phyloP scores from a whole-genome alignment of 1,140 invertebrate species.

The Samia ricini region DNA sequence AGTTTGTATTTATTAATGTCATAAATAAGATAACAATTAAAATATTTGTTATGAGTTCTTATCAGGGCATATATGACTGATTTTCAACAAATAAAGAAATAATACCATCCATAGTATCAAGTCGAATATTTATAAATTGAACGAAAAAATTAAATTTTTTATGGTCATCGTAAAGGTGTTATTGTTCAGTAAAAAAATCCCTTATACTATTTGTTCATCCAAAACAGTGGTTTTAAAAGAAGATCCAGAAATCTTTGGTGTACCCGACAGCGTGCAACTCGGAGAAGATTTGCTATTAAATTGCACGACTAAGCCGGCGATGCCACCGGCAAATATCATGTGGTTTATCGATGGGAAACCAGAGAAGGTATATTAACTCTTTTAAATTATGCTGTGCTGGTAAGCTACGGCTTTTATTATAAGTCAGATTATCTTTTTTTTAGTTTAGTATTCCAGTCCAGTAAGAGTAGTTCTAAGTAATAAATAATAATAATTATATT shows the following conservation, averaged over 20 bases:
- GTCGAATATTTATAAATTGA: neutral
- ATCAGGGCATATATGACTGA: too few relatives aligned
- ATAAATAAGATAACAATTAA: too few relatives aligned
- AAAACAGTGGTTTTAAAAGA: conserved; percentile 51
- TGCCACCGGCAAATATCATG: conserved; percentile 59
- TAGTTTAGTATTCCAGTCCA: neutral
- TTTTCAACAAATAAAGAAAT: neutral
- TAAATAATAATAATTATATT: neutral
- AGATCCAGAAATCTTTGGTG: conserved; percentile 49
- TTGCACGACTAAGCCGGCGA: conserved; percentile 52
- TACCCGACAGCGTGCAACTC: conserved; percentile 47
- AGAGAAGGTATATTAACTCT: conserved; percentile 40
- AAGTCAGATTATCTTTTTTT: neutral
- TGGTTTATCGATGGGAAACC: conserved; percentile 63
- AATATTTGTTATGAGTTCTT: too few relatives aligned
- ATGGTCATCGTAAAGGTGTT: neutral
- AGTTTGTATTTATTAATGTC: too few relatives aligned
- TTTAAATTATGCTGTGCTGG: neutral
- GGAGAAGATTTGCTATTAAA: conserved; percentile 60
- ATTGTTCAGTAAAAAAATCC: neutral
- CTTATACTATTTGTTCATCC: neutral
- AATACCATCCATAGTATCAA: neutral
- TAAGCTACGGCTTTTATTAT: neutral
- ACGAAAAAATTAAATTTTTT: neutral
- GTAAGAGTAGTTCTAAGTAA: neutral